These are phyloP conservation scores for Donacobius atricapilla DNA, from an alignment of 2,113 vertebrate genomes.

Conservation along the genomic window DNA sequence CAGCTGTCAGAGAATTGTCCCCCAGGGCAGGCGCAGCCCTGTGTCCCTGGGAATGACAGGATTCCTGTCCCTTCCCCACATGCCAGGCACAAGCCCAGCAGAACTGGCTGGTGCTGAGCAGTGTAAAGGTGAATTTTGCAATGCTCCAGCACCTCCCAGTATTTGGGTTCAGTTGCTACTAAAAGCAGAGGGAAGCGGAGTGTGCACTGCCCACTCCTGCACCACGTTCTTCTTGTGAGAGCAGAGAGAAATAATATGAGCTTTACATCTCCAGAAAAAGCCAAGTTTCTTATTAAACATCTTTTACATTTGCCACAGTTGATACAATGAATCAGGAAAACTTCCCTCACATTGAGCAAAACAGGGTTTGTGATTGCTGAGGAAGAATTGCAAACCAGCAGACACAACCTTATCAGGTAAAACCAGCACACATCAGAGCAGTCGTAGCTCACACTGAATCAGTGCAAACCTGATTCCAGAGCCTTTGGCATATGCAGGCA, in stretches of 20 bases:
- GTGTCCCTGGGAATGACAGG: background rate
- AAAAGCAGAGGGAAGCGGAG: background rate
- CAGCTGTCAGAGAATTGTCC: background rate
- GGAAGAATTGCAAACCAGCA: background rate
- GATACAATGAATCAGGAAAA: background rate
- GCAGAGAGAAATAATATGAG: background rate
- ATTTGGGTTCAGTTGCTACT: background rate
- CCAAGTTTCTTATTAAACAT: background rate
- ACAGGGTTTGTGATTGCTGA: background rate
- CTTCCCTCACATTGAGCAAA: background rate
- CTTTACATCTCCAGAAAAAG: background rate
- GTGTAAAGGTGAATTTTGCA: background rate
- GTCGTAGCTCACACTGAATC: background rate
- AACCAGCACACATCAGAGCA: background rate
- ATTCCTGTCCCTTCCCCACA: background rate
- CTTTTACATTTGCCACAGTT: background rate
- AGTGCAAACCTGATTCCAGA: background rate
- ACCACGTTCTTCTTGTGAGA: fast-evolving
- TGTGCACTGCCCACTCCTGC: background rate
- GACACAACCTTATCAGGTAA: background rate
- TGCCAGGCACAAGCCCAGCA: background rate
- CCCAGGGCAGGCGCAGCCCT: background rate
- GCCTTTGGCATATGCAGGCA: background rate
- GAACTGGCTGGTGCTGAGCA: background rate
- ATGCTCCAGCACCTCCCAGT: background rate